A percentile compares a stretch with the other conserved stretches of the same genome.
These are phyloP conservation scores for Dipodomys spectabilis DNA, from an alignment of 2,113 vertebrate genomes.

Conservation along the genomic window DNA sequence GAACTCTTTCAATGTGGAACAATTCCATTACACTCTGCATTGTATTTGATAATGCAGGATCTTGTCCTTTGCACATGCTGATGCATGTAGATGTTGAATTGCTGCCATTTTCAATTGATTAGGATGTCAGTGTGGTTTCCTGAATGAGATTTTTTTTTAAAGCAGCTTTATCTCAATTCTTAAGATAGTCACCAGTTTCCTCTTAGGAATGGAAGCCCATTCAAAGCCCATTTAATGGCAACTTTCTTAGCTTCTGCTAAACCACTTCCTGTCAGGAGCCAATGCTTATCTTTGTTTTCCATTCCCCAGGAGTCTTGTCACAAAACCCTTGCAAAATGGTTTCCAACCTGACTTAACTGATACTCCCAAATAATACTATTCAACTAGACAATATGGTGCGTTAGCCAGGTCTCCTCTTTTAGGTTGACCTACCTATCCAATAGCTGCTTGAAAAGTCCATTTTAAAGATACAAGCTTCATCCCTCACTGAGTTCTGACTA, in stretches of 20 bases:
- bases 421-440: neutral
- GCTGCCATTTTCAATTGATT: neutral
- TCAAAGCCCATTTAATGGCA: neutral
- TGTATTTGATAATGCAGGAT: neutral
- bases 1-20: neutral
- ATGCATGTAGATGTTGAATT: neutral
- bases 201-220: slow-evolving; percentile 32
- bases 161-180: slow-evolving; percentile 35
- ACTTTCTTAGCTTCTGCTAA: slow-evolving; percentile 10
- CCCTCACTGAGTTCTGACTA: slow-evolving; percentile 15
- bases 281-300: neutral
- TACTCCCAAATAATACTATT: neutral
- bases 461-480: neutral
- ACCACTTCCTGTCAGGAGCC: neutral
- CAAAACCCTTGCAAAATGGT: neutral
- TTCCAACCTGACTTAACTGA: neutral
- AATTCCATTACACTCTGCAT: neutral
- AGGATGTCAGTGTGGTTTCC: neutral
- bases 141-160: slow-evolving; percentile 2
- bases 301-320: neutral
- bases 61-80: neutral
- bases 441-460: neutral
- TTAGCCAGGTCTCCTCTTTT: neutral
- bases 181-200: slow-evolving; percentile 31
- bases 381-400: neutral